These are phyloP conservation scores for Euwallacea fornicatus DNA, from an alignment of 1,140 invertebrate species.

Conservation along the genomic window DNA sequence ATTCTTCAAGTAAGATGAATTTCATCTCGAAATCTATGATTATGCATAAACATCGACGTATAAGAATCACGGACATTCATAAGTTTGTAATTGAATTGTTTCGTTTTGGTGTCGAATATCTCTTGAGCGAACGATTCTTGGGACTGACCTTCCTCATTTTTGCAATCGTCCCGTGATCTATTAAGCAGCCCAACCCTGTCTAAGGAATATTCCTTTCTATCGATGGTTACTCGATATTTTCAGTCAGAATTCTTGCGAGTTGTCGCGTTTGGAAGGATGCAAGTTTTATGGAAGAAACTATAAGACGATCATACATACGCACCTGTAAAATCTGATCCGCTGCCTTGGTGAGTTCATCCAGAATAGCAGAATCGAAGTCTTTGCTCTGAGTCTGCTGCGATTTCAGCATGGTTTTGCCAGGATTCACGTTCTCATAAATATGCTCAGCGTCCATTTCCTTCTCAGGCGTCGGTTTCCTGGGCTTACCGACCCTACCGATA, in stretches of 20 bases:
- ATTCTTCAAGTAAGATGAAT: too few species aligned
- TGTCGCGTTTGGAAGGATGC: too few species aligned
- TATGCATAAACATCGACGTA: too few species aligned
- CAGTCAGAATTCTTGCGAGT: too few species aligned
- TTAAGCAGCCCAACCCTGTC: too few species aligned
- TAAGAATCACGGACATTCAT: too few species aligned
- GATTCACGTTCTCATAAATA: slow-evolving; percentile 50
- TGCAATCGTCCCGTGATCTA: too few species aligned
- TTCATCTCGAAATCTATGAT: too few species aligned
- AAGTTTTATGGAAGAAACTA: too few species aligned
- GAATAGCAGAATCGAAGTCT: slow-evolving; percentile 52
- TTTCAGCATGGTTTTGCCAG: slow-evolving; percentile 12
- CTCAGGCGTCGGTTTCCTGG: slow-evolving; percentile 28
- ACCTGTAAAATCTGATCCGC: slow-evolving; percentile 57
- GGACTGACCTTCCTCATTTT: too few species aligned
- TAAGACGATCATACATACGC: background rate
- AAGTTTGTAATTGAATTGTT: background rate
- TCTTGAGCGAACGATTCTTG: too few species aligned
- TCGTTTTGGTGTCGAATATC: background rate
- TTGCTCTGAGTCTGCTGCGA: slow-evolving; percentile 26
- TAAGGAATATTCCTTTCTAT: background rate
- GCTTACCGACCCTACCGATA: slow-evolving; percentile 20
- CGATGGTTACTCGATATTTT: background rate
- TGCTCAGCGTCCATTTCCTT: slow-evolving; percentile 29
- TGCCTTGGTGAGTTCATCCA: slow-evolving; percentile 58